These are phyloP conservation scores for Biston betularia DNA, from an alignment of 2,888 invertebrate species.

Conservation along the genomic window DNA sequence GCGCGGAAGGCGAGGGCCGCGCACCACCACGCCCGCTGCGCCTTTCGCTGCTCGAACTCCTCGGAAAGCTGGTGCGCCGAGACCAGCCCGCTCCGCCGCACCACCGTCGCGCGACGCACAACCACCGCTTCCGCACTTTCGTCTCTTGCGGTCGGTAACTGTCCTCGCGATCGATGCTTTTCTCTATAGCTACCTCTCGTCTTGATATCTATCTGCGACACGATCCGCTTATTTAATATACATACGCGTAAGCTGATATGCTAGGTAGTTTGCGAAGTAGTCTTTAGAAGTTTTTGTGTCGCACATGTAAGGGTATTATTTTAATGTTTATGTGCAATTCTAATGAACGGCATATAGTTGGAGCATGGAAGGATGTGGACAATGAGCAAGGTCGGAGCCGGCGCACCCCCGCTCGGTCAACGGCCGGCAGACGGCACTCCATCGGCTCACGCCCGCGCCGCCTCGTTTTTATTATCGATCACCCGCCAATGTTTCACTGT, in stretches of 20 bases:
- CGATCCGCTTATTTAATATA: slow-evolving; percentile 47
- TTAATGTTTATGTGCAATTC: slow-evolving; percentile 48
- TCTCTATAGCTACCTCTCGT: not conserved
- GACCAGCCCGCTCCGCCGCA: slow-evolving; percentile 76
- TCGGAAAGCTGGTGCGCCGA: slow-evolving; percentile 87
- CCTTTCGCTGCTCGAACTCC: slow-evolving; percentile 88
- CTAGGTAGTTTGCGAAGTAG: slow-evolving; percentile 43
- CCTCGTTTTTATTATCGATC: slow-evolving; percentile 77
- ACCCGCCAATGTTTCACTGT: slow-evolving; percentile 67
- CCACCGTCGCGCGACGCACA: slow-evolving; percentile 79
- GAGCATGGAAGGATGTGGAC: slow-evolving; percentile 52
- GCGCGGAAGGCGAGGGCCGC: slow-evolving; percentile 92
- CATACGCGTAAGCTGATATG: slow-evolving; percentile 32
- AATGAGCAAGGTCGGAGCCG: slow-evolving; percentile 72
- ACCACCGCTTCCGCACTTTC: slow-evolving; percentile 85
- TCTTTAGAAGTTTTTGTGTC: slow-evolving; percentile 26
- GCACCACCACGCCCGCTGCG: slow-evolving; percentile 89
- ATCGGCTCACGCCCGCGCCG: slow-evolving; percentile 68
- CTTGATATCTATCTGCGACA: slow-evolving; percentile 13
- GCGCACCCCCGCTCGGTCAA: slow-evolving; percentile 78
- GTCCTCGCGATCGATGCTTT: slow-evolving; percentile 38
- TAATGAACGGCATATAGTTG: slow-evolving; percentile 33
- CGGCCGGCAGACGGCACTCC: slow-evolving; percentile 72
- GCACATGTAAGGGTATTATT: slow-evolving; percentile 23
- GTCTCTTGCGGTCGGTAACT: slow-evolving; percentile 79